These are phyloP conservation scores for Archivesica marissinica DNA, from an alignment of 1,140 invertebrate genomes.

Conservation along the genomic window DNA sequence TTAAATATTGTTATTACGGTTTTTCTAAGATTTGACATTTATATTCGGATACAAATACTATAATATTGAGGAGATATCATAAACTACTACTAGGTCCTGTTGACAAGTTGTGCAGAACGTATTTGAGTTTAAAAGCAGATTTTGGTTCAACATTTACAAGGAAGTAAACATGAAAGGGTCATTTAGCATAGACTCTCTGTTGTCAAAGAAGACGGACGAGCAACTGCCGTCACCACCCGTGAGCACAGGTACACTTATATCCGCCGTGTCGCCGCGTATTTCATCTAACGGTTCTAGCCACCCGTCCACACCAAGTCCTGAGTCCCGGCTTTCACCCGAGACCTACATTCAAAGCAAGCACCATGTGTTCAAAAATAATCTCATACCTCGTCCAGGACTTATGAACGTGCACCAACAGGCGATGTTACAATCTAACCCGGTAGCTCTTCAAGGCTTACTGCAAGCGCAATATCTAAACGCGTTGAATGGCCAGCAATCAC, in stretches of 20 bases:
- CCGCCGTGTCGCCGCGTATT: slow-evolving; percentile 61
- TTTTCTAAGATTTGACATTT: background rate
- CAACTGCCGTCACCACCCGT: slow-evolving; percentile 13
- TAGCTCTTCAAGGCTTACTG: slow-evolving; percentile 67
- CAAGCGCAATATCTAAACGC: slow-evolving; percentile 68
- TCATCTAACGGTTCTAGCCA: slow-evolving; percentile 73
- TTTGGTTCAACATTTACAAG: background rate
- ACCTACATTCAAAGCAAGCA: slow-evolving; percentile 4
- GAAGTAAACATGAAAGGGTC: slow-evolving; percentile 64
- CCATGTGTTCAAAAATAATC: slow-evolving; percentile 66
- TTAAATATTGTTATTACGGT: background rate
- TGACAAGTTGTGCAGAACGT: too few relatives aligned
- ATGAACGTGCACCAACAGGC: slow-evolving; percentile 73
- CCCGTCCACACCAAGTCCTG: slow-evolving; percentile 72
- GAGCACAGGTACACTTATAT: slow-evolving; percentile 19
- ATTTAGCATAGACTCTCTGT: slow-evolving; percentile 80
- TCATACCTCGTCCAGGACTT: slow-evolving; percentile 79
- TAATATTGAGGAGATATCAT: too few relatives aligned
- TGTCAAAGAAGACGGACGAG: slow-evolving; percentile 69
- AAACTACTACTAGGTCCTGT: too few relatives aligned
- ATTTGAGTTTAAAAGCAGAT: background rate
- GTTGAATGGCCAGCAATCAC: slow-evolving; percentile 63
- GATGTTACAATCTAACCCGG: slow-evolving; percentile 66
- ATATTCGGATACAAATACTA: background rate
- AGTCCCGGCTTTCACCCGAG: slow-evolving; percentile 72